Evolutionary conservation across 1,140 invertebrate species (phyloP), one percentile per base, ranked within the genome.

Genomic region (Drosophila seguyi): DNA sequence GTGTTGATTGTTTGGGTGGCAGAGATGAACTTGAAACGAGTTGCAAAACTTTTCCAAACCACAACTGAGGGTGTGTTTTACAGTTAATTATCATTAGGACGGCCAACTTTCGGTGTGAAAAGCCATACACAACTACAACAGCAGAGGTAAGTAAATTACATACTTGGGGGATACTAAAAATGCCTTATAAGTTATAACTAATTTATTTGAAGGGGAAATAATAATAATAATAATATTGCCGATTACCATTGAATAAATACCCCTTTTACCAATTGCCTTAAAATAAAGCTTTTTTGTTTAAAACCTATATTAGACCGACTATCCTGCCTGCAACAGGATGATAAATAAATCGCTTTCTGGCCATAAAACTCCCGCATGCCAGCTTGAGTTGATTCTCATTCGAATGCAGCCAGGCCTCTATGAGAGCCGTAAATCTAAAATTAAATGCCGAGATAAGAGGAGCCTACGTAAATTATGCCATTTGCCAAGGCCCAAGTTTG

Each of bases 371-470:
- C n/a, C 25, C 31, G 22, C 47, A 52, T 72, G 36, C 75, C 27
- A 71, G 72, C 57, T 50, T 29, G 58, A 63, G 67, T 57, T 56
- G 8, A 22, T 58, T 58, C 36, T 65, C 29, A 52, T 52, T 69
- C 27, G 59, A 79, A 73, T 38, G 48, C 48, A 66, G 59, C 44
- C 36, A 36, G 41, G 53, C 27, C 50, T 72, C 50, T 25, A 39
- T n/a, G 65, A 53, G 42, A 59, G 61, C 61, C 79, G 69, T 83
- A 82, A 82, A 83, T 82, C 75, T 79, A 50, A 82, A 83, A 82
- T 83, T 83, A 82, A 82, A 82, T 78, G 74, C 61, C 67, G 18
- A 82, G 79, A 82, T 82, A 82, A 82, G 68, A 80, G 53, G 56
- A 34, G 52, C 52, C 55, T 75, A 48, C 68, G 74, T 82, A 79